Percentiles rank a stretch among this genome's conserved stretches.
Evolutionary conservation across 2,797 vertebrate species (phyloP).

Genomic region (Platalea minor): DNA sequence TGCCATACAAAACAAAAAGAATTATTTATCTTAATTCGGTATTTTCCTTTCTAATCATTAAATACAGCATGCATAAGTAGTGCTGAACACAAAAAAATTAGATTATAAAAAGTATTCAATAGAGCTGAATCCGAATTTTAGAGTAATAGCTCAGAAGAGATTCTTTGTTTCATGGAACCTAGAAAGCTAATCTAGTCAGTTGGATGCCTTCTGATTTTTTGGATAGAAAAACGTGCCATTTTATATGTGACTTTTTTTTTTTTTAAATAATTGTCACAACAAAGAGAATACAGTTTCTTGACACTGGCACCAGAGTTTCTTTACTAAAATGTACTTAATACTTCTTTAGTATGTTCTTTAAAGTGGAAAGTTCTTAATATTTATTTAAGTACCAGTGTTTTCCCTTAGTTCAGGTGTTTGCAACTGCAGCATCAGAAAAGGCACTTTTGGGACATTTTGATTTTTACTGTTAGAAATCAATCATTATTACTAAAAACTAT

Average conservation of each 20-base stretch:
- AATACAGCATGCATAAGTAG: background rate
- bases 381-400: background rate
- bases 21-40: background rate
- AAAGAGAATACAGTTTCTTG: background rate
- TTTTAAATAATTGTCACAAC: background rate
- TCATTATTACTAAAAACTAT: background rate
- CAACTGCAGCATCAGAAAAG: background rate
- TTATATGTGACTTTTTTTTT: background rate
- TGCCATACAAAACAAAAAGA: background rate
- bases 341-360: background rate
- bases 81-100: background rate
- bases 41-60: background rate
- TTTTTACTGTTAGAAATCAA: background rate
- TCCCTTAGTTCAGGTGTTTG: background rate
- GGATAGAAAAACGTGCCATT: background rate
- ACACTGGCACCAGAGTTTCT: background rate
- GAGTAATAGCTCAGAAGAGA: background rate
- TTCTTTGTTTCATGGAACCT: background rate
- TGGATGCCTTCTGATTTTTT: background rate
- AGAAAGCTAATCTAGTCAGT: background rate
- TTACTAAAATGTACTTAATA: background rate
- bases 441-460: background rate
- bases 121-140: background rate
- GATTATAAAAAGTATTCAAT: background rate
- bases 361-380: background rate